Evolutionary conservation across 2,797 vertebrate species (phyloP).

Genomic region (Ambastaia sidthimunki): DNA sequence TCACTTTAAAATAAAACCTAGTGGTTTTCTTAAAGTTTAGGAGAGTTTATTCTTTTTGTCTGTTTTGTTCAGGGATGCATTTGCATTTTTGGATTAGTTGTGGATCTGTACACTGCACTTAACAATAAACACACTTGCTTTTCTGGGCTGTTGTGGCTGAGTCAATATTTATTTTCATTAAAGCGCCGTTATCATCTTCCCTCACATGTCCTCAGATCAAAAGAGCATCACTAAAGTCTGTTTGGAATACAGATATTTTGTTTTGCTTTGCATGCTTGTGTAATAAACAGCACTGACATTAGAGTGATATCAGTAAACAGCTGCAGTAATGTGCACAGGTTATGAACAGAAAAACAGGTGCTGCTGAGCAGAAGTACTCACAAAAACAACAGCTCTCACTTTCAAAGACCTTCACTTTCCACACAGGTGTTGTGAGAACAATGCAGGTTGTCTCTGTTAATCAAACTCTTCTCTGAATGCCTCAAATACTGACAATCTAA

Average conservation of each 20-base stretch:
- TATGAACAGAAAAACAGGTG: background rate
- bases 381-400: background rate
- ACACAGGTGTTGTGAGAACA: too few relatives aligned
- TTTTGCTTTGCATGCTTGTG: background rate
- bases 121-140: slow-evolving; percentile 4
- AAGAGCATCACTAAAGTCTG: slow-evolving; percentile 1
- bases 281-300: background rate
- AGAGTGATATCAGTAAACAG: background rate
- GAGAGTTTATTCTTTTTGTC: background rate
- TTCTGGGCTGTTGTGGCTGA: background rate
- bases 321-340: background rate
- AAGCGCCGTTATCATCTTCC: slow-evolving; percentile 14
- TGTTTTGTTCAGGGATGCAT: background rate
- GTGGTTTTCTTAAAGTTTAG: too few relatives aligned
- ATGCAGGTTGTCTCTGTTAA: too few relatives aligned
- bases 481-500: too few relatives aligned
- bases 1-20: too few relatives aligned
- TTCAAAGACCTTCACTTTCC: background rate
- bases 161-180: slow-evolving; percentile 26
- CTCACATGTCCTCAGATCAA: slow-evolving; percentile 21
- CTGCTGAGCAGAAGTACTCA: background rate
- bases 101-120: background rate
- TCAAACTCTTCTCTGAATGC: too few relatives aligned
- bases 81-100: background rate
- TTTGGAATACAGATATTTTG: background rate